Base-by-base conservation (phyloP, 2,797 vertebrate species). In the Petrocephalus sullivani region DNA sequence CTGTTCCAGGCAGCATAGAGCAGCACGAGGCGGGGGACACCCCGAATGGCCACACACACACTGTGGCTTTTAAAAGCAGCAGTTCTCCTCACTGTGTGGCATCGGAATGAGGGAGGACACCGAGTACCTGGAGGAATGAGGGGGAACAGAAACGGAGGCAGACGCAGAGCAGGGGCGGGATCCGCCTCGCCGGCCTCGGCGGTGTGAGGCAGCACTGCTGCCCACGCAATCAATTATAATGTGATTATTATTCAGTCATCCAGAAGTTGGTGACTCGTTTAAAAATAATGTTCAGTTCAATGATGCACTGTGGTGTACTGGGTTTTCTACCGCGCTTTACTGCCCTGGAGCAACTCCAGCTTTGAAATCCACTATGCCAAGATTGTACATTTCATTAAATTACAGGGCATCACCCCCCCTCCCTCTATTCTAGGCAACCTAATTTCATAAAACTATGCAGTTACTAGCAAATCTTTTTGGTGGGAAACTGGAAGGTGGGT, bases 371-470 rank as follows among this genome's bases (percentile, higher is more conserved):
- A 83, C 81, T 49, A 3, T 23, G 46, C 46, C 49, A 83, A 83
- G 81, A 10, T 53, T 7, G 89, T 19, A 89, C 75, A 51, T 19
- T 1, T 90, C 28, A 14, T 86, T 53, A 46, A 78, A 78, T 46
- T 46, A 41, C 4, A 41, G 71, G 33, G 37, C 41, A 78, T 46
- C 71, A 46, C 16, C 16, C 2, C 71, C 37, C 33, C 28, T 14
- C 14, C 37, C 37, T 7, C 28, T 8, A 14, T 46, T 16, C 54
- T 78, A 78, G 37, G 19, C 14, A 78, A 78, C 37, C 71, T 37
- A 78, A 46, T 41, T 78, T 78, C 37, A 78, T 41, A 41, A 37
- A 75, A 16, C 12, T 41, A 41, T 75, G 33, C 67, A 75, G 67
- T 75, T 19, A 14, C 33, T 78, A 46, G 37, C 16, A 78, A 12